Conservation (phyloP, 2,113 vertebrate species). For the Excalfactoria chinensis region DNA sequence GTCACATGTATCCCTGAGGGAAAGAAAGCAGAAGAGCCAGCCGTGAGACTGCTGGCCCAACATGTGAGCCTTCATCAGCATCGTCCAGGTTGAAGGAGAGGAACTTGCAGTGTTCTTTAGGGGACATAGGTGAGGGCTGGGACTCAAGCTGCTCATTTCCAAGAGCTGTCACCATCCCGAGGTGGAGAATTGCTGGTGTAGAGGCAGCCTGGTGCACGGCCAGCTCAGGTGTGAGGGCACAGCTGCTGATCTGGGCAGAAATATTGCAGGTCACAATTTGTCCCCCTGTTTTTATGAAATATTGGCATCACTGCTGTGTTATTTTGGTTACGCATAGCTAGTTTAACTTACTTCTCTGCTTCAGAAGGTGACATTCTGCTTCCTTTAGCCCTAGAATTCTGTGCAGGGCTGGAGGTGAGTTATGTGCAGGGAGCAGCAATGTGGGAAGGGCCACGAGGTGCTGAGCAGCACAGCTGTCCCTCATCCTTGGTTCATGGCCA, state of each 20-base stretch:
- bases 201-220: background rate
- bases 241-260: background rate
- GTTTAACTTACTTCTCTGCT: background rate
- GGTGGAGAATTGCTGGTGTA: background rate
- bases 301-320: background rate
- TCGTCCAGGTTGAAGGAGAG: background rate
- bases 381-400: background rate
- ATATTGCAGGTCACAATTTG: background rate
- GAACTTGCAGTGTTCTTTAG: background rate
- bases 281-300: background rate
- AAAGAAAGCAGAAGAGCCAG: background rate
- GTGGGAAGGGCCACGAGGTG: background rate
- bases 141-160: background rate
- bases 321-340: background rate
- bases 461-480: background rate
- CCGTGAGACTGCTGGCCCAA: background rate
- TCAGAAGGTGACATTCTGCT: background rate
- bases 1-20: background rate
- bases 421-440: background rate
- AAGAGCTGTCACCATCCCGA: rapidly evolving
- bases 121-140: background rate
- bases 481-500: background rate
- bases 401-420: no score
- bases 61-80: rapidly evolving
- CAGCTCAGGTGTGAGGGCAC: background rate